Percentiles rank a stretch among this genome's conserved stretches.
Conservation (phyloP, 2,888 invertebrate genomes). For the Eupithecia dodoneata region DNA sequence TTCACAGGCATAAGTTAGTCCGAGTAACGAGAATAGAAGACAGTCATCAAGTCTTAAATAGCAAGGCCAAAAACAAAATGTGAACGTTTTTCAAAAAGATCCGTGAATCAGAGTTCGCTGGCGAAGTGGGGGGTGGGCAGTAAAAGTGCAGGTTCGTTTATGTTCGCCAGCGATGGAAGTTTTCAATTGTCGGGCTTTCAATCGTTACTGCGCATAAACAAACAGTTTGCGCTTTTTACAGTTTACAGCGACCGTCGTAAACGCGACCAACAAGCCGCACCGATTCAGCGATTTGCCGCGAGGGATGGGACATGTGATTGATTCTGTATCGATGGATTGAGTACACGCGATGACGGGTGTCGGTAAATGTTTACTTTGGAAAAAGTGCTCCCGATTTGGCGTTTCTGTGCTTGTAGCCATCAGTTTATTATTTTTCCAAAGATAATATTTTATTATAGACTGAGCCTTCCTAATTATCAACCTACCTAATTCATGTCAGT, state of each 20-base stretch:
- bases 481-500: background rate
- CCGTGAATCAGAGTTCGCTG: constrained; percentile 29
- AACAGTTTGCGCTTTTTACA: constrained; percentile 81
- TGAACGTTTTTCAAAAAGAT: constrained; percentile 41
- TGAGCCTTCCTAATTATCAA: background rate
- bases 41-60: background rate
- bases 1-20: background rate
- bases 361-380: constrained; percentile 1
- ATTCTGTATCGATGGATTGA: constrained; percentile 31
- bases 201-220: constrained; percentile 74
- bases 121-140: constrained; percentile 49
- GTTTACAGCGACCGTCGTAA: constrained; percentile 80
- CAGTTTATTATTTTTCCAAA: background rate
- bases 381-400: constrained; percentile 1
- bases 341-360: background rate
- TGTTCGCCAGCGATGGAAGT: constrained; percentile 54
- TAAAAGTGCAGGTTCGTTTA: constrained; percentile 70
- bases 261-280: constrained; percentile 72
- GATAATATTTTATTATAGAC: background rate
- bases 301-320: constrained; percentile 50
- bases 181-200: constrained; percentile 60
- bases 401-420: background rate
- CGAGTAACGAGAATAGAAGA: background rate
- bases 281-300: constrained; percentile 73
- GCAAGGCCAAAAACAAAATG: constrained; percentile 33